Evolutionary conservation across 2,797 vertebrate species (phyloP), one percentile per base, ranked within the genome.

Genomic region (Ceryle rudis): DNA sequence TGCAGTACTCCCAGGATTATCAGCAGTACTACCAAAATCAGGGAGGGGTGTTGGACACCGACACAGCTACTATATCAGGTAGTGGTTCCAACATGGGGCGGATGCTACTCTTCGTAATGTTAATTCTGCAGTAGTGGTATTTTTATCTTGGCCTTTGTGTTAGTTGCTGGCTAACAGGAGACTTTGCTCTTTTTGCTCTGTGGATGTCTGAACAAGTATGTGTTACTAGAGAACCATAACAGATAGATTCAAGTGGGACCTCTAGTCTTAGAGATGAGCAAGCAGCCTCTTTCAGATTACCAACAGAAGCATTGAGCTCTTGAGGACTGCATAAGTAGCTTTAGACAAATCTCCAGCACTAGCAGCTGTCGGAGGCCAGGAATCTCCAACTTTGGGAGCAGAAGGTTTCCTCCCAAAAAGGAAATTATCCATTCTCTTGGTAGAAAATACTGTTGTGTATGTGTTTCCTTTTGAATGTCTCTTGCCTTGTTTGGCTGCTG

Each of bases 21-120:
- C 99, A 99, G 71, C 99, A 99, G 89, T 96, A 98, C 20, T 99
- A 98, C 94, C 99, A 98, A 96, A 99, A 99, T 54, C 99, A 98
- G 89, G 93, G 97, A 90, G 98, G 98, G 88, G 98, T 95, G 74
- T 87, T 98, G 84, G 99, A 99, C 87, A 98, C 98, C 9, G 99
- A 99, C 42, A 93, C 98, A 90, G 98, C 99, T 80, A 98, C 99
- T 92, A 98, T 99, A 83, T 96, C 98, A 97, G 98, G 98, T 98
- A 97, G 52, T 93, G 65, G 44, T 81, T 86, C 17, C 1, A 11
- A 5, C 26, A 4, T 9, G 15, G 28, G 19, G 25, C 25, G 67
- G 35, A 29, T 37, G 20, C 9, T 31, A 9, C 9, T 81, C 37
- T 42, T 72, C 10, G 19, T 60, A 46, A 26, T 22, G 21, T 28